Evolutionary conservation across 2,797 vertebrate species (phyloP), one percentile per base, ranked within the genome.

Genomic region (Acrossocheilus wenchowensis): DNA sequence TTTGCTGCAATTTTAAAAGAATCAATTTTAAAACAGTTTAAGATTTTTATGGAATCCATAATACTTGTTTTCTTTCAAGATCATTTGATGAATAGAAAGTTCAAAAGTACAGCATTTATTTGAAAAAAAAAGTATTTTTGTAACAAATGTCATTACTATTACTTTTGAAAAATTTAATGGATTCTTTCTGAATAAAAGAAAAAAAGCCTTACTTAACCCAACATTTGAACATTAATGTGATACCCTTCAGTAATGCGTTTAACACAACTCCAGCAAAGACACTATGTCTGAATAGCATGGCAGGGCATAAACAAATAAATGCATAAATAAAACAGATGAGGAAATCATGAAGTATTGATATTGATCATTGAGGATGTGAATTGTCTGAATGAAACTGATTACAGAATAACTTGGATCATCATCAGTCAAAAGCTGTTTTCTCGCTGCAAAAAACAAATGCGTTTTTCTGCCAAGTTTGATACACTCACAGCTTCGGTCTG

Each of bases 281-380:
- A 62, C 2, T 4, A 10, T 30, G 2, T 66, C 26, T 50, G 6
- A 66, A 48, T 48, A 48, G 43, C 30, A 52, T 36, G 21, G 30
- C 62, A 52, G 45, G 30, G 30, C n/a, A 48, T 80, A 12, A 48
- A 68, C 30, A 81, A 48, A 81, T 14, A 66, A 48, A 81, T 50
- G 30, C 19, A 17, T 52, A 30, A 69, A 81, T 68, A 52, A 36
- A 69, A 81, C 26, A 39, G n/a, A 48, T 39, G 68, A 23, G 10
- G 19, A 69, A 50, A 68, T 54, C 15, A 11, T 69, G 60, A 30
- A 48, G 30, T 30, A 6, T 21, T 52, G 26, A 6, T 66, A 45
- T 21, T 21, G 60, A 10, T 36, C 2, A 23, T 54, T 30, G 12
- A 64, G 41, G 10, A 81, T 34, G 48, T 3, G 12, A 66, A 36